These are phyloP conservation scores for Synaphobranchus kaupii DNA, from an alignment of 2,797 vertebrate genomes.

Conservation along the genomic window DNA sequence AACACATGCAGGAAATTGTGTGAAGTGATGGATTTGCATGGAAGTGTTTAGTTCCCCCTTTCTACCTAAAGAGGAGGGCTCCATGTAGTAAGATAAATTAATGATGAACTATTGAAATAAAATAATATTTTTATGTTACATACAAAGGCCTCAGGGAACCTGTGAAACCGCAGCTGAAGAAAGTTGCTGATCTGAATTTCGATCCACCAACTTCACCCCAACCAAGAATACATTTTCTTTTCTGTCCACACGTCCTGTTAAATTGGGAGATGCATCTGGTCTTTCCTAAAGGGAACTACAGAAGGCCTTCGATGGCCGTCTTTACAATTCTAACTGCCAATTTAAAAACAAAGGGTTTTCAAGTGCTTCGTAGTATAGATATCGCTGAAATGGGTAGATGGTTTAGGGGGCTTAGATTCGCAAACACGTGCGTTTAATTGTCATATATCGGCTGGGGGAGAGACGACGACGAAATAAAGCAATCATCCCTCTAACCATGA, in stretches of 20 bases:
- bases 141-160: conserved; percentile 31
- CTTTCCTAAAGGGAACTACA: conserved; percentile 42
- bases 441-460: conserved; percentile 6
- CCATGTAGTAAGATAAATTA: not conserved
- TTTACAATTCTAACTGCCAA: conserved; percentile 3
- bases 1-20: not conserved
- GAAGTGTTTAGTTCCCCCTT: not conserved
- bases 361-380: conserved; percentile 11
- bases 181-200: not conserved
- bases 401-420: not conserved
- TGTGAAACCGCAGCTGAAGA: conserved; percentile 21
- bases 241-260: not conserved
- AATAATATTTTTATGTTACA: conserved; percentile 17
- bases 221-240: not conserved
- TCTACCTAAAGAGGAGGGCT: not conserved
- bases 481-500: not conserved
- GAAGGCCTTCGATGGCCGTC: conserved; percentile 47
- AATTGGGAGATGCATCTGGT: conserved; percentile 40
- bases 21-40: not conserved
- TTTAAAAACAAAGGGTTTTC: conserved; percentile 43
- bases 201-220: not conserved
- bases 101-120: conserved; percentile 26
- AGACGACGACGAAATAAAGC: not conserved
- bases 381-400: conserved; percentile 19
- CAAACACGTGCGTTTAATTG: not conserved